phyloP scores from a whole-genome alignment of 1,140 invertebrate genomes.

The Drosophila sp. region DNA sequence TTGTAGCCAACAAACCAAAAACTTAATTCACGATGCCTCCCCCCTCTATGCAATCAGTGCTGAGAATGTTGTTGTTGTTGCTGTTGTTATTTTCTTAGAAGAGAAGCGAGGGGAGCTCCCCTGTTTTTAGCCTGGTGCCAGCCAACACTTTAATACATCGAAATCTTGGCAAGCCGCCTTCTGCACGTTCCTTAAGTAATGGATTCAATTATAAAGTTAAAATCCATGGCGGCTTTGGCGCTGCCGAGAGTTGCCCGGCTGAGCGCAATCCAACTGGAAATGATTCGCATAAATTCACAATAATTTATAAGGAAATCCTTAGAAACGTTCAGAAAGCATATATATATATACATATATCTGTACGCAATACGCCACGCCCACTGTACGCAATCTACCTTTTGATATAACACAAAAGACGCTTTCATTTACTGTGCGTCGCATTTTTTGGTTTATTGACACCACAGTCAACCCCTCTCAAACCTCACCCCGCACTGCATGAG shows the following conservation, averaged over 20 bases:
- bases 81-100: background rate
- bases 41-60: conserved; percentile 47
- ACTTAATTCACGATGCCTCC: conserved; percentile 62
- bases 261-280: conserved; percentile 75
- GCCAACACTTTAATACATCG: conserved; percentile 77
- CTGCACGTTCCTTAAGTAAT: conserved; percentile 79
- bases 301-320: conserved; percentile 82
- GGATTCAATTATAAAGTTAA: conserved; percentile 83
- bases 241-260: conserved; percentile 18
- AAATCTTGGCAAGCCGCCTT: conserved; percentile 67
- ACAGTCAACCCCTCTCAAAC: background rate
- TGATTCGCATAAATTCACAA: conserved; percentile 83
- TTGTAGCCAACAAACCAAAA: conserved; percentile 79
- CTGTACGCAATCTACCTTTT: background rate
- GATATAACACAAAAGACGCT: conserved; percentile 32
- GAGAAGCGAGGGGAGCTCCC: background rate
- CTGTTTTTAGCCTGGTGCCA: conserved; percentile 16
- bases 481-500: background rate
- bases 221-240: conserved; percentile 71
- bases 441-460: conserved; percentile 66
- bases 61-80: conserved; percentile 6
- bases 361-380: conserved; percentile 7
- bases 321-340: conserved; percentile 28
- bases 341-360: background rate
- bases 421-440: conserved; percentile 52